These are phyloP conservation scores for Pangasius macronema DNA, from an alignment of 2,797 vertebrate genomes.

Conservation along the genomic window DNA sequence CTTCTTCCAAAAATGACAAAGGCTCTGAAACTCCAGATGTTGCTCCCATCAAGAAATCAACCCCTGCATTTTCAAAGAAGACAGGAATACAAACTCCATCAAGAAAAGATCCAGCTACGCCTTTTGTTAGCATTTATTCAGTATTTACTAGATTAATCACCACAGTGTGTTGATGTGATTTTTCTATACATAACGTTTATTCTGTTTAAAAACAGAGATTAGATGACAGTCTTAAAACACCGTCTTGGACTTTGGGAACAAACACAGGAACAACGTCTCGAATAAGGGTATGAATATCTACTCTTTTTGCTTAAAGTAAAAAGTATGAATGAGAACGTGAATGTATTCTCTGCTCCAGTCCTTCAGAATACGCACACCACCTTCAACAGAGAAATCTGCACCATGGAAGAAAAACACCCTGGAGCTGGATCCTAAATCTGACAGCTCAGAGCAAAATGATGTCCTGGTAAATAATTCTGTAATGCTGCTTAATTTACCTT, in stretches of 20 bases:
- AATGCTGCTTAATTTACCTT: not conserved
- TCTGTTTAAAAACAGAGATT: slow-evolving; percentile 55
- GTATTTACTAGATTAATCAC: slow-evolving; percentile 22
- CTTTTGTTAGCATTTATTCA: slow-evolving; percentile 33
- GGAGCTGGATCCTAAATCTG: slow-evolving; percentile 84
- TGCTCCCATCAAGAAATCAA: slow-evolving; percentile 10
- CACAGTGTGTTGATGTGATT: not conserved
- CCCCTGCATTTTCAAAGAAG: slow-evolving; percentile 20
- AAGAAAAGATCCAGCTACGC: slow-evolving; percentile 21
- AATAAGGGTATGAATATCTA: slow-evolving; percentile 65
- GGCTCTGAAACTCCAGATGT: slow-evolving; percentile 20
- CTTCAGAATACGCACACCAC: slow-evolving; percentile 86
- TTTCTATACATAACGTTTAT: slow-evolving; percentile 20
- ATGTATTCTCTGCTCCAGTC: slow-evolving; percentile 70
- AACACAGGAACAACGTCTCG: slow-evolving; percentile 60
- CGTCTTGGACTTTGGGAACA: slow-evolving; percentile 48
- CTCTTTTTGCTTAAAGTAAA: not conserved
- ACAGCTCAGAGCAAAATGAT: slow-evolving; percentile 87
- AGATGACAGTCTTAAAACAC: slow-evolving; percentile 55
- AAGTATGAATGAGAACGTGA: not conserved
- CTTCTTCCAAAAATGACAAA: slow-evolving; percentile 48
- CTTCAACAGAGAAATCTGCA: slow-evolving; percentile 64
- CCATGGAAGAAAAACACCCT: slow-evolving; percentile 73
- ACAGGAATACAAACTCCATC: slow-evolving; percentile 28
- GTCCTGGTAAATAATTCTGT: slow-evolving; percentile 76